Evolutionary conservation across 2,888 invertebrate genomes (phyloP).

Genomic region (Noctua pronuba): DNA sequence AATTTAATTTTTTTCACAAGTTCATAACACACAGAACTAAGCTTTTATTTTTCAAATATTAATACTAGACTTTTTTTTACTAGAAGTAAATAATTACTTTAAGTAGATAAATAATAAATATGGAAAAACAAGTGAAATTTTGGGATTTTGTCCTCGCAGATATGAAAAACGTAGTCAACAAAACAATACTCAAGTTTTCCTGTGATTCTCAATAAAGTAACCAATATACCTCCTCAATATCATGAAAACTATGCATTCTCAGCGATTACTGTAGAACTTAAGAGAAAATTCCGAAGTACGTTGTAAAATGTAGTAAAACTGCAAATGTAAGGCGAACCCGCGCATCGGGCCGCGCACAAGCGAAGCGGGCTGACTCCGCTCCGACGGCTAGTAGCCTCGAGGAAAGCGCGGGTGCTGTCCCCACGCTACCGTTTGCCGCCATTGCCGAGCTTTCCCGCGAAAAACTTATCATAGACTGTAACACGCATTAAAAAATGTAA

Average conservation of each 20-base stretch:
- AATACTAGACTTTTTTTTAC: not conserved
- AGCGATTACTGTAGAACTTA: not conserved
- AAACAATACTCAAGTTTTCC: not conserved
- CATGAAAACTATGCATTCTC: conserved; percentile 5
- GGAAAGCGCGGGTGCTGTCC: conserved; percentile 80
- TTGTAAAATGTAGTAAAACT: conserved; percentile 47
- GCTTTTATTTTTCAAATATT: not conserved
- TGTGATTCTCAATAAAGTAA: conserved; percentile 1
- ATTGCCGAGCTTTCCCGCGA: conserved; percentile 81
- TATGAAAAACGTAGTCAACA: not conserved
- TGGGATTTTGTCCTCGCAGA: not conserved
- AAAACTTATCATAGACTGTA: conserved; percentile 77
- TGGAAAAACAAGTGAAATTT: not conserved
- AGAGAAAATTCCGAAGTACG: conserved; percentile 7
- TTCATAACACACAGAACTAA: not conserved
- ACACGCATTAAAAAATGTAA: conserved; percentile 56
- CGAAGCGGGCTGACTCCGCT: conserved; percentile 72
- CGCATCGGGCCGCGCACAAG: conserved; percentile 85
- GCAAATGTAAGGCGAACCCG: conserved; percentile 68
- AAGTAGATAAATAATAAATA: not conserved
- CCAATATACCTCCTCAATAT: not conserved
- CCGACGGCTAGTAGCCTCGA: conserved; percentile 79
- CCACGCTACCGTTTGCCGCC: conserved; percentile 67
- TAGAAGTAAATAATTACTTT: not conserved
- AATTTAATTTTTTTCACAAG: not conserved